Percentiles rank a stretch among this genome's conserved stretches.
phyloP scores from a whole-genome alignment of 2,888 invertebrate species.

The Nemoura dubitans region DNA sequence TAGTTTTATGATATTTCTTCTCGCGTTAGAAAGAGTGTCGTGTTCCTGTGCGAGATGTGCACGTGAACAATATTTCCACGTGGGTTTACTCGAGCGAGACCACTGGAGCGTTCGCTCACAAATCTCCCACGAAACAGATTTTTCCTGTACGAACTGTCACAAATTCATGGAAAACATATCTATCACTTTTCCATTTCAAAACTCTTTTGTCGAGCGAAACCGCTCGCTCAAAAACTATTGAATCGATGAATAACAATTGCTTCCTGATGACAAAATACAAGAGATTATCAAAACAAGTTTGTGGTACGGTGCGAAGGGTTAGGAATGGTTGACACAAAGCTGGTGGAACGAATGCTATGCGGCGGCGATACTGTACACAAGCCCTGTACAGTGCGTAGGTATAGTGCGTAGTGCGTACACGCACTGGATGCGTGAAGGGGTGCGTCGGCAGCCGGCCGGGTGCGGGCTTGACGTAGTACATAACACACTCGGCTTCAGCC shows the following conservation, averaged over 20 bases:
- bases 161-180: constrained; percentile 40
- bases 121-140: constrained; percentile 12
- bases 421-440: neutral
- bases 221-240: constrained; percentile 29
- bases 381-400: neutral
- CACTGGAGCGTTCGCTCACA: neutral
- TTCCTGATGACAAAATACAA: constrained; percentile 43
- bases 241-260: constrained; percentile 44
- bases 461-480: neutral
- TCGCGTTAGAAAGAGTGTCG: neutral
- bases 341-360: constrained; percentile 35
- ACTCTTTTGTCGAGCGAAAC: constrained; percentile 23
- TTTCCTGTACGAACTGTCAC: neutral
- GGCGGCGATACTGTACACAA: neutral
- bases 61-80: neutral
- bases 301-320: neutral
- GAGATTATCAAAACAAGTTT: constrained; percentile 38
- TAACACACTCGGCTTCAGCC: neutral
- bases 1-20: neutral
- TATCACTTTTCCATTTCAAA: constrained; percentile 37
- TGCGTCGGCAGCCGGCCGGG: constrained; percentile 16
- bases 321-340: constrained; percentile 33
- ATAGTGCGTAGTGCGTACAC: no score
- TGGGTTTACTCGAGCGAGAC: neutral
- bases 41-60: neutral